These are phyloP conservation scores for Myiothlypis chrysogaster DNA, from an alignment of 2,797 vertebrate species.

Conservation along the genomic window DNA sequence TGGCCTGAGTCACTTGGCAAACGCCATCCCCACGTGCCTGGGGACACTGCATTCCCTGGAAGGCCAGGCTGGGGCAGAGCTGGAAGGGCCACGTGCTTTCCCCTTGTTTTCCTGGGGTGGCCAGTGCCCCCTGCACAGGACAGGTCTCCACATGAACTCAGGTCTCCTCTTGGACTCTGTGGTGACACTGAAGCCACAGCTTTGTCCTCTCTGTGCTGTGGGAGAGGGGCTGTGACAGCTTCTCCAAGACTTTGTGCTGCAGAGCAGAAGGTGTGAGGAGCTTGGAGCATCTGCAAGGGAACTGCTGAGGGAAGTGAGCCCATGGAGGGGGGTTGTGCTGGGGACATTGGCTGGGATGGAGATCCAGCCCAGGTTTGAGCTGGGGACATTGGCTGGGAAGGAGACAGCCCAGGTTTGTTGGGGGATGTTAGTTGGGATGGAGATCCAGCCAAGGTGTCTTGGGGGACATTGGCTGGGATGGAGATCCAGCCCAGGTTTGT, in stretches of 20 bases:
- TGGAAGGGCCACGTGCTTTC: not conserved
- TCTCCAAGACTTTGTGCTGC: not conserved
- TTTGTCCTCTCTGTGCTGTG: not conserved
- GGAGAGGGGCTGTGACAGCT: not conserved
- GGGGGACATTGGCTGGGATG: no score
- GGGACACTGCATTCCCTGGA: not conserved
- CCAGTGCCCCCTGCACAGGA: not conserved
- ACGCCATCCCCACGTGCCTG: not conserved
- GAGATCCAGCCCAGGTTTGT: not conserved
- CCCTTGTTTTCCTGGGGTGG: not conserved
- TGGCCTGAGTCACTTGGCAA: not conserved
- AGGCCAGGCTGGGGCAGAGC: not conserved
- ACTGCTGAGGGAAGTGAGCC: not conserved
- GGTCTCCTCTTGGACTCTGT: not conserved
- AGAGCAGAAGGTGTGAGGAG: not conserved
- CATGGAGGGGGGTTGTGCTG: not conserved
- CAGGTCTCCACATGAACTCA: not conserved
- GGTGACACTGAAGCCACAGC: not conserved
- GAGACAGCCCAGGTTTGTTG: not conserved
- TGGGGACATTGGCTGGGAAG: rapidly evolving
- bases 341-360: rapidly evolving
- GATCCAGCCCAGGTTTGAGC: not conserved
- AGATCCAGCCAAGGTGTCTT: no score
- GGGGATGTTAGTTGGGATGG: no score
- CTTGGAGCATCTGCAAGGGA: not conserved